These are phyloP conservation scores for Silurus asotus DNA, from an alignment of 2,113 vertebrate species.

Conservation along the genomic window DNA sequence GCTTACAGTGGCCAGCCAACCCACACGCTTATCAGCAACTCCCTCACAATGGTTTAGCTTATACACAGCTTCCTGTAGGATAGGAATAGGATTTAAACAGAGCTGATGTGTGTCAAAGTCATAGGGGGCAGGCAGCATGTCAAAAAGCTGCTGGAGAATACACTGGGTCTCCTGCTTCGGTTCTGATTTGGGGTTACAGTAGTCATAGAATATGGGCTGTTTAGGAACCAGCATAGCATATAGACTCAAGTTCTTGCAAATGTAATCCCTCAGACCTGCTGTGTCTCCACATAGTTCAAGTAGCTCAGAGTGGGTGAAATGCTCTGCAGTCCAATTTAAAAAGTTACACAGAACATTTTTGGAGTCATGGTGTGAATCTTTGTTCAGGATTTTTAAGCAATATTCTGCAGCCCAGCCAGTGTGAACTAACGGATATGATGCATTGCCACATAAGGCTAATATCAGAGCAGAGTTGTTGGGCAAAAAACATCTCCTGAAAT, in stretches of 20 bases:
- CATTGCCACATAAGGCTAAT: slow-evolving; percentile 69
- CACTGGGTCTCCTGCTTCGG: slow-evolving; percentile 68
- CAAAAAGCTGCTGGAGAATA: slow-evolving; percentile 79
- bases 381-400: slow-evolving; percentile 69
- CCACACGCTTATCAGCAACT: slow-evolving; percentile 68
- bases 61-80: slow-evolving; percentile 74
- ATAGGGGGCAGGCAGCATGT: slow-evolving; percentile 76
- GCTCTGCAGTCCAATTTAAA: slow-evolving; percentile 57
- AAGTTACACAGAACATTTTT: slow-evolving; percentile 68
- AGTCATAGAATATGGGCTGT: slow-evolving; percentile 65
- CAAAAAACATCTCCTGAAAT: slow-evolving; percentile 81
- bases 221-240: slow-evolving; percentile 64
- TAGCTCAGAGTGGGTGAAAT: slow-evolving; percentile 63
- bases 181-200: slow-evolving; percentile 65
- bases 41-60: slow-evolving; percentile 77
- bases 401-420: slow-evolving; percentile 75
- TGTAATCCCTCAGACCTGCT: slow-evolving; percentile 72
- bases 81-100: slow-evolving; percentile 73
- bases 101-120: slow-evolving; percentile 77
- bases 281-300: slow-evolving; percentile 66
- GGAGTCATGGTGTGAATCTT: slow-evolving; percentile 53
- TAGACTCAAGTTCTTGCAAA: slow-evolving; percentile 76
- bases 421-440: slow-evolving; percentile 58
- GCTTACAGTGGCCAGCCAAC: slow-evolving; percentile 72
- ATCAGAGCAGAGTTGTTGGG: slow-evolving; percentile 76